phyloP scores from a whole-genome alignment of 2,888 invertebrate species.

The Argyra leucocephala region DNA sequence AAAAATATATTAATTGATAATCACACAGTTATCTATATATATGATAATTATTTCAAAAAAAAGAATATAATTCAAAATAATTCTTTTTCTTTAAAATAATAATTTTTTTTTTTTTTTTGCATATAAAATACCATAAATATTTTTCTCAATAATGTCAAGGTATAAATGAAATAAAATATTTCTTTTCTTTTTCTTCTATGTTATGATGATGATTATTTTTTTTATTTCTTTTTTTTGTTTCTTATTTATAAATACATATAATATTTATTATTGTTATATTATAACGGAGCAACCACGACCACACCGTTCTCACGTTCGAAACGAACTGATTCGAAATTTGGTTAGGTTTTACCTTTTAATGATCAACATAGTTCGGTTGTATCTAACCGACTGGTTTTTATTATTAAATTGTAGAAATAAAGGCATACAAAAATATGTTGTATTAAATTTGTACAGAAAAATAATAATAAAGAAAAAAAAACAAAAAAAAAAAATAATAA shows the following conservation, averaged over 20 bases:
- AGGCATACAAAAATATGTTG: not conserved
- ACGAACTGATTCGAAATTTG: constrained; percentile 32
- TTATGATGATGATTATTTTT: not conserved
- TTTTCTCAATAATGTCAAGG: not conserved
- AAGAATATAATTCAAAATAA: no score
- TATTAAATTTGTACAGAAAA: no score
- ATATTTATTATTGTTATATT: no score
- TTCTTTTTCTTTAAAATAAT: not conserved
- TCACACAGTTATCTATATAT: no score
- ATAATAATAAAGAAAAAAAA: no score
- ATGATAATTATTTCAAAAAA: no score
- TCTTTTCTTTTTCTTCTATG: not conserved
- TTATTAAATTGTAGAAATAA: not conserved
- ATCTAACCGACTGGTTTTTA: constrained; percentile 9
- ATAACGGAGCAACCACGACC: constrained; percentile 32
- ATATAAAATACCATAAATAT: not conserved
- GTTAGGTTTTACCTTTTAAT: not conserved
- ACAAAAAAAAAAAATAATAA: no score
- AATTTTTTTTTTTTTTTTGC: not conserved
- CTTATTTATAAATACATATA: constrained; percentile 8
- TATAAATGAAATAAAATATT: not conserved
- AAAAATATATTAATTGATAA: no score
- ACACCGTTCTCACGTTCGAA: constrained; percentile 42
- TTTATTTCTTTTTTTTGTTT: not conserved
- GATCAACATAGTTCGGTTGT: constrained; percentile 8